These are phyloP conservation scores for Sebastes itinus DNA, from an alignment of 2,797 vertebrate genomes.

Conservation along the genomic window DNA sequence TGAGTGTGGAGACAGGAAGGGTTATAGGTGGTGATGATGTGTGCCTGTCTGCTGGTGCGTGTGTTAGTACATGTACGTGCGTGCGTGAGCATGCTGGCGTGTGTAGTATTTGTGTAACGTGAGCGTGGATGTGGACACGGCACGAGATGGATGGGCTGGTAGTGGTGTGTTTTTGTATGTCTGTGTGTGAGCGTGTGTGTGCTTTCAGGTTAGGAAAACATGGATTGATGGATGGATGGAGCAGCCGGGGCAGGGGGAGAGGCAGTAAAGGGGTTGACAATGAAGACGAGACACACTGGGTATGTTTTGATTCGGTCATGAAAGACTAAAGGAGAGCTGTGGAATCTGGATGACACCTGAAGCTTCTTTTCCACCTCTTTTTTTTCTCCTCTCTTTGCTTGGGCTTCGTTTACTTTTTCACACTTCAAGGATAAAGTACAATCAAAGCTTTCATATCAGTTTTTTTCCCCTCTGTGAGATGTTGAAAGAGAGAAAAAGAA, in stretches of 20 bases:
- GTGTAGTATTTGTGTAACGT: constrained; percentile 2
- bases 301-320: constrained; percentile 76
- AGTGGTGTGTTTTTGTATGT: constrained; percentile 1
- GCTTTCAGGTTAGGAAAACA: constrained; percentile 58
- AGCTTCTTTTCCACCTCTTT: constrained; percentile 32
- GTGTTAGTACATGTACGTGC: not conserved
- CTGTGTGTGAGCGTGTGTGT: not conserved
- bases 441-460: constrained; percentile 62
- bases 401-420: constrained; percentile 67
- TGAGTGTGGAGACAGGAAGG: constrained; percentile 15
- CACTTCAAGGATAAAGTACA: constrained; percentile 70
- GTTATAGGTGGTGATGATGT: constrained; percentile 51
- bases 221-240: constrained; percentile 58
- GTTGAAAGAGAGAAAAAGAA: constrained; percentile 54
- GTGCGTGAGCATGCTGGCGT: constrained; percentile 6
- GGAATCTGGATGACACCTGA: constrained; percentile 70
- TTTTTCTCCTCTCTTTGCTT: not conserved
- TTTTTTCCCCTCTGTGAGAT: constrained; percentile 25
- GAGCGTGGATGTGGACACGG: not conserved
- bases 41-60: not conserved
- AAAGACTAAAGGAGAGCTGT: constrained; percentile 58
- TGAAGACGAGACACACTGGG: constrained; percentile 49
- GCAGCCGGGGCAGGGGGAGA: constrained; percentile 19
- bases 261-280: constrained; percentile 50
- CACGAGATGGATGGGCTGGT: not conserved